Evolutionary conservation across 2,113 vertebrate genomes (phyloP).

Genomic region (Aleadryas rufinucha): DNA sequence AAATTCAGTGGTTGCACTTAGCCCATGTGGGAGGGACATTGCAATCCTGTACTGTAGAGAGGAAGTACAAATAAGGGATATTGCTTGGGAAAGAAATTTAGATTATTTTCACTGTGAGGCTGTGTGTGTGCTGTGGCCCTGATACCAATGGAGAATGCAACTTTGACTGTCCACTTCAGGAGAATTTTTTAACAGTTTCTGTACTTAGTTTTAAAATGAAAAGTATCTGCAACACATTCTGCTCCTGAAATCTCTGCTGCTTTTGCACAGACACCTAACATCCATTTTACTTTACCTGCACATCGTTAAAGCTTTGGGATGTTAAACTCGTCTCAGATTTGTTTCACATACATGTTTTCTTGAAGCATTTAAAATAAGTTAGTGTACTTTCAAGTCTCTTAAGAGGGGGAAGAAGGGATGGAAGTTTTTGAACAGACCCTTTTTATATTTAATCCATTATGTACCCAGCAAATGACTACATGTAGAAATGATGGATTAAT

Average conservation of each 20-base stretch:
- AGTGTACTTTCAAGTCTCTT: background rate
- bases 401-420: background rate
- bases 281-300: background rate
- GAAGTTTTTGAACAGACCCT: background rate
- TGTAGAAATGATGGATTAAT: background rate
- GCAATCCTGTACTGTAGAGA: background rate
- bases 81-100: background rate
- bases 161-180: background rate
- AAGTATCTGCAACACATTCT: background rate
- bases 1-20: background rate
- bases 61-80: background rate
- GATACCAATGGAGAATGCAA: background rate
- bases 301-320: background rate
- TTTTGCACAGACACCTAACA: background rate
- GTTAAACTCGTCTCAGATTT: background rate
- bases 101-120: background rate
- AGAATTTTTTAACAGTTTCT: background rate
- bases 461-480: background rate
- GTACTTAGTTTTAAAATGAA: background rate
- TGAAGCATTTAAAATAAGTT: background rate
- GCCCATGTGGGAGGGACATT: background rate
- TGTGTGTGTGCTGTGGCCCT: background rate
- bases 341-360: background rate
- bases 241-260: background rate
- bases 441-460: background rate